Conservation (phyloP, 2,888 invertebrate species). For the Sipha maydis region DNA sequence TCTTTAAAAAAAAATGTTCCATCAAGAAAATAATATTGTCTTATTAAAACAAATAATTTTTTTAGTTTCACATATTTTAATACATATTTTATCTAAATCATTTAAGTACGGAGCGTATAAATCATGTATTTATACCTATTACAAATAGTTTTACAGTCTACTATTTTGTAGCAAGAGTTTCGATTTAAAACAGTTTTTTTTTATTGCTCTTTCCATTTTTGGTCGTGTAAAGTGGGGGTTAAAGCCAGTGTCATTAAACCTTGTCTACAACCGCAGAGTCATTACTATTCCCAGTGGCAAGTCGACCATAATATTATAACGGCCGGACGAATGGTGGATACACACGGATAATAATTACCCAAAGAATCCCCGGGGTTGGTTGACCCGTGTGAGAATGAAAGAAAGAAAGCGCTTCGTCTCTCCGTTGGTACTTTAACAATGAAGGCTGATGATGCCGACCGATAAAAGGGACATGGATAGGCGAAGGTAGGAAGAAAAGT, state of each 20-base stretch:
- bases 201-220: constrained; percentile 29
- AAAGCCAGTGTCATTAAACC: constrained; percentile 58
- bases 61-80: too few species aligned
- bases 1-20: too few species aligned
- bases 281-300: constrained; percentile 62
- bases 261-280: constrained; percentile 60
- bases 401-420: constrained; percentile 54
- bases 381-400: constrained; percentile 57
- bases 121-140: constrained; percentile 9
- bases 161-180: constrained; percentile 21
- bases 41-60: too few species aligned
- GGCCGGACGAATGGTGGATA: constrained; percentile 58
- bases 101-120: background rate
- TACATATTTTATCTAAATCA: too few species aligned
- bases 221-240: background rate
- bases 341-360: constrained; percentile 60
- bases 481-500: constrained; percentile 43
- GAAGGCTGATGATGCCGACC: constrained; percentile 60
- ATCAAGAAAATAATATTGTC: too few species aligned
- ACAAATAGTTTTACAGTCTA: constrained; percentile 23
- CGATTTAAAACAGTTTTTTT: constrained; percentile 33
- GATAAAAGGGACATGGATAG: constrained; percentile 55
- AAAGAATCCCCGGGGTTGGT: constrained; percentile 61
- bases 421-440: constrained; percentile 42
- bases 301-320: constrained; percentile 61